phyloP scores from a whole-genome alignment of 1,140 invertebrate species.

The Neodiprion lecontei region DNA sequence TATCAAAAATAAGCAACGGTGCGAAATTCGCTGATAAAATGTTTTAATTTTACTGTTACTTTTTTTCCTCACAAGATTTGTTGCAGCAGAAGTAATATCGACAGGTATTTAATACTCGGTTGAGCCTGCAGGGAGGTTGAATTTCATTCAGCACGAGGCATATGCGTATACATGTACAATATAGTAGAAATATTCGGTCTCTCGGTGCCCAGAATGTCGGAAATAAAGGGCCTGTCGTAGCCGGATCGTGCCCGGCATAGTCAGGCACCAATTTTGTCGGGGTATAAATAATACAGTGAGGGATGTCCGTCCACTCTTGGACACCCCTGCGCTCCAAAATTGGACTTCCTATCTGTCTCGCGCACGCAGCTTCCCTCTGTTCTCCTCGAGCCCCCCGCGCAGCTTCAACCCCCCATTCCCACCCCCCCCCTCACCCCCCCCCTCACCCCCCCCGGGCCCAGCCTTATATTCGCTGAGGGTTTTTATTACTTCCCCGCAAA shows the following conservation, averaged over 20 bases:
- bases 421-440: background rate
- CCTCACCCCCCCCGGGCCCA: background rate
- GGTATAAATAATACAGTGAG: conserved; percentile 58
- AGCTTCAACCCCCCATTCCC: conserved; percentile 11
- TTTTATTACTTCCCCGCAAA: conserved; percentile 31
- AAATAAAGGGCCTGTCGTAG: conserved; percentile 7
- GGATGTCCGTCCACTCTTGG: conserved; percentile 45
- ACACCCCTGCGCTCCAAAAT: conserved; percentile 46
- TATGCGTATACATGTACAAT: background rate
- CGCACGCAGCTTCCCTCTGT: conserved; percentile 20
- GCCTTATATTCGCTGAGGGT: conserved; percentile 24
- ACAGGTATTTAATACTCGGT: too few relatives aligned
- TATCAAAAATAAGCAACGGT: too few relatives aligned
- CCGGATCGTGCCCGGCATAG: conserved; percentile 52
- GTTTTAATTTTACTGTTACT: too few relatives aligned
- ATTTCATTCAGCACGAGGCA: too few relatives aligned
- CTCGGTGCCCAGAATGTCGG: background rate
- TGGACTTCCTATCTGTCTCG: conserved; percentile 55
- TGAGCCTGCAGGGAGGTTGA: too few relatives aligned
- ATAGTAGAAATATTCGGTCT: background rate
- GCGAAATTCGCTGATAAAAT: too few relatives aligned
- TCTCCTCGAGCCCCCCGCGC: background rate
- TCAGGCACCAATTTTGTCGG: conserved; percentile 53
- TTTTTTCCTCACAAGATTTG: too few relatives aligned
- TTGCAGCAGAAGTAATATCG: too few relatives aligned